Conservation (phyloP, 2,113 vertebrate species). For the Oophaga pumilio region DNA sequence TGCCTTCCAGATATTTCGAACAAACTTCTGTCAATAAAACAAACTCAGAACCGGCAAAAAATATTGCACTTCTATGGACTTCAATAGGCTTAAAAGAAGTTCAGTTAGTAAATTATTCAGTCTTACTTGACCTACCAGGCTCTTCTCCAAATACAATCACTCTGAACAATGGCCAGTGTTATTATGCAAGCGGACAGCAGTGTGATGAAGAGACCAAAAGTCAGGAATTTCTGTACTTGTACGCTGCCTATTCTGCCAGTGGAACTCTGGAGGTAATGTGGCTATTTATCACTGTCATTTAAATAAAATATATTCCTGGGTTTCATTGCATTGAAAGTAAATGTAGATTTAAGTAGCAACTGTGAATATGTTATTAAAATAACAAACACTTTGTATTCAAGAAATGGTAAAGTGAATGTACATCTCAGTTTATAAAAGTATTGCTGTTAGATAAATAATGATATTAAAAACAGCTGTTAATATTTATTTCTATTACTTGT, state of each 20-base stretch:
- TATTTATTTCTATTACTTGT: not conserved
- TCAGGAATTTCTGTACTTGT: constrained; percentile 74
- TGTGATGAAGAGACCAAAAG: constrained; percentile 72
- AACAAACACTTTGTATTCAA: not conserved
- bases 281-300: constrained; percentile 73
- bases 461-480: not conserved
- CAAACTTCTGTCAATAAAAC: constrained; percentile 71
- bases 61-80: constrained; percentile 81
- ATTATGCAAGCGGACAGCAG: constrained; percentile 79
- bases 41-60: constrained; percentile 71
- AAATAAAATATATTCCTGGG: constrained; percentile 61
- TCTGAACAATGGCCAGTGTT: constrained; percentile 76
- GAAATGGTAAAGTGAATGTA: not conserved
- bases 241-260: constrained; percentile 89
- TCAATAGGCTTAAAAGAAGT: constrained; percentile 83
- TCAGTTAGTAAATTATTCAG: constrained; percentile 83
- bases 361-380: constrained; percentile 26
- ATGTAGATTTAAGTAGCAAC: not conserved
- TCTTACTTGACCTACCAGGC: constrained; percentile 83
- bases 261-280: constrained; percentile 86
- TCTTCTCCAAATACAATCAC: constrained; percentile 81
- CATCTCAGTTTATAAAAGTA: not conserved
- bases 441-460: not conserved
- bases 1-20: constrained; percentile 74
- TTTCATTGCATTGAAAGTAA: constrained; percentile 60